A percentile compares a stretch with the other conserved stretches of the same genome.
Conservation (phyloP, 2,113 vertebrate species). For the Sitta europaea region DNA sequence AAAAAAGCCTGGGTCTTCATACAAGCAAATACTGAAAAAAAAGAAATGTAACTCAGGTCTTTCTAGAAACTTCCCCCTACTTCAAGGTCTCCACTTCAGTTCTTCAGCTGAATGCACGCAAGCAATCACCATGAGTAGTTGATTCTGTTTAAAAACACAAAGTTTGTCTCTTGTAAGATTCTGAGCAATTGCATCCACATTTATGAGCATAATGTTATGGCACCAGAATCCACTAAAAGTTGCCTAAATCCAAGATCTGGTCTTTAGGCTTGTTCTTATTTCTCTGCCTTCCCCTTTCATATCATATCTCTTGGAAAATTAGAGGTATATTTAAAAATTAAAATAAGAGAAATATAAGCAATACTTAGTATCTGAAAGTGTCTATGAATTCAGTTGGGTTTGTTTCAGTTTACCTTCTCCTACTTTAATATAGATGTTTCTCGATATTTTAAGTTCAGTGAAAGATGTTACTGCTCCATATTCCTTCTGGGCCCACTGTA, state of each 20-base stretch:
- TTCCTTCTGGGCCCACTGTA: constrained; percentile 86
- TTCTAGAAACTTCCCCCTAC: neutral
- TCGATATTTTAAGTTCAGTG: constrained; percentile 90
- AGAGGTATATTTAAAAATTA: neutral
- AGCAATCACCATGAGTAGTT: neutral
- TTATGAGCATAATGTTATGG: neutral
- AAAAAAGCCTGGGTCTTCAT: neutral
- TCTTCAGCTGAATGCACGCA: neutral
- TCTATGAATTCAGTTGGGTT: neutral
- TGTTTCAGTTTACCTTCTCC: constrained; percentile 85
- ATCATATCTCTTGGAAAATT: neutral
- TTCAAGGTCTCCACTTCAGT: neutral
- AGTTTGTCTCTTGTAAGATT: neutral
- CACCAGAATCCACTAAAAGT: neutral
- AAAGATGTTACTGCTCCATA: constrained; percentile 95
- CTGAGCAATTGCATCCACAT: neutral
- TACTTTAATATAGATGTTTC: constrained; percentile 94
- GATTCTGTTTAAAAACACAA: neutral
- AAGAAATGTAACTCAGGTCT: neutral
- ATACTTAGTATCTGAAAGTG: neutral
- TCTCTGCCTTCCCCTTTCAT: neutral
- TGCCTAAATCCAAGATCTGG: neutral
- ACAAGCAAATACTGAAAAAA: neutral
- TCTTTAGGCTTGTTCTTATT: neutral
- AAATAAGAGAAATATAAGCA: neutral